A percentile compares a stretch with the other conserved stretches of the same genome.
phyloP scores from a whole-genome alignment of 2,797 vertebrate species.

The Eutrigla gurnardus region DNA sequence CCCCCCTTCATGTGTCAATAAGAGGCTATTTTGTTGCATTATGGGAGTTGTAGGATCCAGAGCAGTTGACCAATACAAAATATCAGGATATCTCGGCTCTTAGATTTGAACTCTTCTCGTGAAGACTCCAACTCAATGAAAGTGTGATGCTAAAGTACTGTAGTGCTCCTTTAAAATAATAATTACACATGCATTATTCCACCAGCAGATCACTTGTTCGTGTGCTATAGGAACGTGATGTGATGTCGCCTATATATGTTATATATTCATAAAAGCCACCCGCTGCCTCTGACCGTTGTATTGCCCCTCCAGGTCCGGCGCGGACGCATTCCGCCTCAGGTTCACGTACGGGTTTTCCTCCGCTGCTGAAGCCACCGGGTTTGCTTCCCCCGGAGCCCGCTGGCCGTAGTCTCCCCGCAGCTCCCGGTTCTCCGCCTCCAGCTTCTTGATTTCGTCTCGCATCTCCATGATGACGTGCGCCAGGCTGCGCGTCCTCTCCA shows the following conservation, averaged over 20 bases:
- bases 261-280: too few species aligned
- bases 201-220: not conserved
- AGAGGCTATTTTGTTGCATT: not conserved
- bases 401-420: conserved; percentile 80
- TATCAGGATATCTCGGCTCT: not conserved
- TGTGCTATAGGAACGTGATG: not conserved
- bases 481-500: conserved; percentile 87
- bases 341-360: conserved; percentile 60
- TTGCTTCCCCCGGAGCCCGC: conserved; percentile 11
- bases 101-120: not conserved
- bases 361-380: conserved; percentile 6
- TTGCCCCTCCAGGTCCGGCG: conserved; percentile 70
- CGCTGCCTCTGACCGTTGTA: conserved; percentile 82
- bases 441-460: conserved; percentile 88
- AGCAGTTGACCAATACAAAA: not conserved
- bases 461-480: conserved; percentile 89
- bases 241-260: not conserved
- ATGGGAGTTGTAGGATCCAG: not conserved
- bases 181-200: not conserved
- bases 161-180: not conserved
- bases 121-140: not conserved
- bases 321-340: conserved; percentile 73
- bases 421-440: conserved; percentile 89
- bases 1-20: not conserved
- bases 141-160: not conserved